These are phyloP conservation scores for Drosophila sproati DNA, from an alignment of 1,140 invertebrate genomes.

Conservation along the genomic window DNA sequence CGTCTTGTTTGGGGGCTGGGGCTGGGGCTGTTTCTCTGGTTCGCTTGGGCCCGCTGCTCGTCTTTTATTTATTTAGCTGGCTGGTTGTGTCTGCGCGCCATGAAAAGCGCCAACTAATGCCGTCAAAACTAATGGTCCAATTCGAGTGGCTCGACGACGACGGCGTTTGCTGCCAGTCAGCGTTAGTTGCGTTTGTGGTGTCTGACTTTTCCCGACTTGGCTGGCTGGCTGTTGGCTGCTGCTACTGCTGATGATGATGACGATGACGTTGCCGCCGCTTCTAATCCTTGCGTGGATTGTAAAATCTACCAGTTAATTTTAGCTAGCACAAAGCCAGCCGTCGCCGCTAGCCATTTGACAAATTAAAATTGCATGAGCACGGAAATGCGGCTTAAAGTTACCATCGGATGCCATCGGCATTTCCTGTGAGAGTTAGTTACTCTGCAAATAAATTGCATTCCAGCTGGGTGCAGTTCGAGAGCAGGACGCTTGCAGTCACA, in stretches of 20 bases:
- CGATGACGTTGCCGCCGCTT: slow-evolving; percentile 15
- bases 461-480: slow-evolving; percentile 2
- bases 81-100: slow-evolving; percentile 60
- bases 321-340: slow-evolving; percentile 34
- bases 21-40: slow-evolving; percentile 2
- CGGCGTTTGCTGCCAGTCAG: background rate
- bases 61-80: slow-evolving; percentile 72
- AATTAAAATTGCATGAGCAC: slow-evolving; percentile 80
- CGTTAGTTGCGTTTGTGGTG: background rate
- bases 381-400: slow-evolving; percentile 79
- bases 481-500: background rate
- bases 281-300: slow-evolving; percentile 69
- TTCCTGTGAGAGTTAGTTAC: slow-evolving; percentile 52
- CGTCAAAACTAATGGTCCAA: slow-evolving; percentile 84
- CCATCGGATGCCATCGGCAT: slow-evolving; percentile 60
- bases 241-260: slow-evolving; percentile 31
- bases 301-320: slow-evolving; percentile 81
- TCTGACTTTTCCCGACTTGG: background rate
- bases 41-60: slow-evolving; percentile 50
- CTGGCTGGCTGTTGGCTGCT: background rate
- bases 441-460: slow-evolving; percentile 58
- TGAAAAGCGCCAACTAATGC: slow-evolving; percentile 77
- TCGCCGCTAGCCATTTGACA: slow-evolving; percentile 71
- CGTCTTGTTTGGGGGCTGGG: slow-evolving; percentile 19
- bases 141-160: slow-evolving; percentile 76